These are phyloP conservation scores for Poicephalus gulielmi DNA, from an alignment of 2,113 vertebrate species.

Conservation along the genomic window DNA sequence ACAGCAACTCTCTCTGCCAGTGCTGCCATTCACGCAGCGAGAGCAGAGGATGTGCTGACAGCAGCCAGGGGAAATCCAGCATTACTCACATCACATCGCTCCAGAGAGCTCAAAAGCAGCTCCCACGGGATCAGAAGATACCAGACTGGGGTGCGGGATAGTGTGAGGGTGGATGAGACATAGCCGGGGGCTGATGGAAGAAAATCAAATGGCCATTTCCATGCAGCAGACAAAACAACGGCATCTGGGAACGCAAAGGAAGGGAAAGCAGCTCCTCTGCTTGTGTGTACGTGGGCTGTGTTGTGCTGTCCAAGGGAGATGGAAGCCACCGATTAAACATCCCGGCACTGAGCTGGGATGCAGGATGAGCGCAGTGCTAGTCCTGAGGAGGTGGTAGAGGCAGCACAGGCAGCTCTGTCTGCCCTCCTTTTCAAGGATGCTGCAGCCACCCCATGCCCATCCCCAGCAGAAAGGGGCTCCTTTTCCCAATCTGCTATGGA, in stretches of 20 bases:
- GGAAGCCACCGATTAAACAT: background rate
- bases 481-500: background rate
- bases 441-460: too few species aligned
- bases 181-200: background rate
- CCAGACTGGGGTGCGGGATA: background rate
- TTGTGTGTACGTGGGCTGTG: background rate
- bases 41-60: background rate
- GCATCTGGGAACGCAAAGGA: background rate
- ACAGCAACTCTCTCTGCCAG: rapidly evolving
- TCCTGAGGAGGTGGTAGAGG: background rate
- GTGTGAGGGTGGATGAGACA: background rate
- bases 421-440: background rate
- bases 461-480: background rate
- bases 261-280: background rate
- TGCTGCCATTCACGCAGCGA: rapidly evolving
- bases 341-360: background rate
- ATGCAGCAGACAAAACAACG: rapidly evolving
- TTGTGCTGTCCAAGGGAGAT: background rate
- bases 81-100: rapidly evolving
- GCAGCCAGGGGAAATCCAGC: background rate
- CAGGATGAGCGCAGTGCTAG: rapidly evolving
- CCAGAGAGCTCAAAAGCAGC: background rate
- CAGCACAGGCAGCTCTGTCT: background rate
- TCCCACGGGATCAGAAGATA: background rate
- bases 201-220: background rate